Evolutionary conservation across 2,113 vertebrate species (phyloP).

Genomic region (Macquaria australasica): DNA sequence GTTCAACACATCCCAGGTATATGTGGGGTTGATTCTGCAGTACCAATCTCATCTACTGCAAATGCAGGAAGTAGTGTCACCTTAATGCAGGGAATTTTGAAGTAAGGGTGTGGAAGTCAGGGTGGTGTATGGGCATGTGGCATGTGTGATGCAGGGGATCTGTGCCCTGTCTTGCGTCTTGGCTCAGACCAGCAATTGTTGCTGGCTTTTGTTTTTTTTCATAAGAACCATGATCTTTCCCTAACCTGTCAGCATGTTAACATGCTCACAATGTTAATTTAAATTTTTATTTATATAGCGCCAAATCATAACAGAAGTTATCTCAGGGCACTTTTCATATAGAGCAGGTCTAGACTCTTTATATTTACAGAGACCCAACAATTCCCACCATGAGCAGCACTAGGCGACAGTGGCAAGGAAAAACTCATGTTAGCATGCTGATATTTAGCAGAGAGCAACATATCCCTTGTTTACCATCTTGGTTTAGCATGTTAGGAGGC

Average conservation of each 20-base stretch:
- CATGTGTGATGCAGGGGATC: not conserved
- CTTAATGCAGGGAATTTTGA: not conserved
- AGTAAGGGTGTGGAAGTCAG: not conserved
- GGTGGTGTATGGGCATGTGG: not conserved
- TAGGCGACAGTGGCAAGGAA: no score
- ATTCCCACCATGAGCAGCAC: no score
- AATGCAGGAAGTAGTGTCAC: not conserved
- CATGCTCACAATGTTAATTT: no score
- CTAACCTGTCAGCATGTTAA: no score
- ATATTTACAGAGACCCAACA: no score
- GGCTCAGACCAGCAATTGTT: not conserved
- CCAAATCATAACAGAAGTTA: no score
- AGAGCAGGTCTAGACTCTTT: no score
- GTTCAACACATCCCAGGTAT: not conserved
- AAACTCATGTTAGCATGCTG: not conserved
- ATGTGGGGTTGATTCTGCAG: not conserved
- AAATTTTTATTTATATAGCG: no score
- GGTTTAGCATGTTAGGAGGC: not conserved
- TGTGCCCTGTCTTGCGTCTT: not conserved
- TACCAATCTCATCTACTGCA: not conserved
- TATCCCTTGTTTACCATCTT: not conserved
- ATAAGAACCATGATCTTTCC: not conserved
- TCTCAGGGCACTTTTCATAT: no score
- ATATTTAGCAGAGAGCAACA: not conserved
- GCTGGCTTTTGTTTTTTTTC: not conserved